Evolutionary conservation across 2,888 invertebrate genomes (phyloP), one percentile per base, ranked within the genome.

Genomic region (Drosophila demipolita): DNA sequence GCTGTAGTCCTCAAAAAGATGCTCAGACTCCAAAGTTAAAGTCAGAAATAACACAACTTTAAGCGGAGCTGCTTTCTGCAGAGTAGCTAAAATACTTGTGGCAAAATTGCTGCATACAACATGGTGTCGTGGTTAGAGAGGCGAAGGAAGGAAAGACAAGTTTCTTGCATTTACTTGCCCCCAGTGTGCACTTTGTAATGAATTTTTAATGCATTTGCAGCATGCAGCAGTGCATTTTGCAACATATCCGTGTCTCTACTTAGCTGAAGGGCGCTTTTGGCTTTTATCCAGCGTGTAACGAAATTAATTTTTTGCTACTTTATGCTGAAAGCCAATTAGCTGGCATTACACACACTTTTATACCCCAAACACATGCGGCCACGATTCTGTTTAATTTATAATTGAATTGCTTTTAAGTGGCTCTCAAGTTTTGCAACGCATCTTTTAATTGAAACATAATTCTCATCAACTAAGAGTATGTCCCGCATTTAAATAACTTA

Each of bases 191-290:
- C 68, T 82, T 77, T 73, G 76, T 75, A 69, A 80, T 85, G 78
- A 64, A 87, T 85, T 84, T 84, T 87, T 87, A 85, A 85, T 87
- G 85, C 74, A 87, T 61, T 75, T 75, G 23, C 69, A 61, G 64
- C 72, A 72, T 59, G 35, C 38, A 64, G 40, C 38, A 66, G 32
- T 66, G 68, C 55, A 68, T 68, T 76, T 65, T 64, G 61, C 63
- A 60, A 35, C 60, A 59, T 60, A 35, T 48, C 32, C 32, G 75
- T 23, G n/a, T 35, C 23, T 23, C 7, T 32, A 32, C 11, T 8
- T 52, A 20, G 42, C 53, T 38, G 17, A 17, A 55, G 38, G n/a
- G 45, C 26, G 26, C 42, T 36, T 59, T 11, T 32, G 45, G n/a
- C n/a, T 45, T 35, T 55, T 48, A 58, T 58, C 35, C 40, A 23